Evolutionary conservation across 2,797 vertebrate genomes (phyloP), one percentile per base, ranked within the genome.

Genomic region (Amblyraja radiata): DNA sequence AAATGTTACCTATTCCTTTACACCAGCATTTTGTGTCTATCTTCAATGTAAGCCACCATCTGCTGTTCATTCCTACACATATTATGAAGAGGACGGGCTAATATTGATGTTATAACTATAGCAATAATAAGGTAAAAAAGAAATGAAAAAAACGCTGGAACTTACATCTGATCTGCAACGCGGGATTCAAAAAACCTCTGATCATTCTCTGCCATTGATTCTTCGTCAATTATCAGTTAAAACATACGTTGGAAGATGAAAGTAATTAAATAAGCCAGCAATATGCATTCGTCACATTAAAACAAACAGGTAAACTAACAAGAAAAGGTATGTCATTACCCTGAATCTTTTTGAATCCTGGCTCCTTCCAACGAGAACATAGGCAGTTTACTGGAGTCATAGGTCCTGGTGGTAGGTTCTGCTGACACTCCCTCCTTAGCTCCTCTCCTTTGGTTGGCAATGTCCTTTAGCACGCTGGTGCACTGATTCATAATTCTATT

Each of bases 351-450:
- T 21, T 96, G 96, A 90, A 99, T 96, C 90, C 97, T 95, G 16
- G 97, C 97, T 95, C 97, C 98, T 94, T 99, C 98, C 68, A 99
- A 97, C 91, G 97, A 98, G 95, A 99, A 99, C 93, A 96, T 95
- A 0, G 97, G 96, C 91, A 97, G 95, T 92, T 96, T 94, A 93
- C 96, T 96, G 93, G 97, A 96, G 95, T 97, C 97, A 65, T 97
- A 98, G 0, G 97, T 97, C 93, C 94, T 95, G 88, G 97, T 97
- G 0, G 98, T 98, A 0, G 98, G 98, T 78, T 99, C 98, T 0
- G 98, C 98, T 1, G 98, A 99, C 18, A 99, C 97, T 0, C 98
- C 98, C 0, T 98, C 97, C 94, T 99, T 99, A 3, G 98, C 98
- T 0, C 98, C 98, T 94, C 96, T 97, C 93, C 98, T 96, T 93